Base-by-base conservation (phyloP, 1,140 invertebrate species). In the Mycetomoellerius zeteki region DNA sequence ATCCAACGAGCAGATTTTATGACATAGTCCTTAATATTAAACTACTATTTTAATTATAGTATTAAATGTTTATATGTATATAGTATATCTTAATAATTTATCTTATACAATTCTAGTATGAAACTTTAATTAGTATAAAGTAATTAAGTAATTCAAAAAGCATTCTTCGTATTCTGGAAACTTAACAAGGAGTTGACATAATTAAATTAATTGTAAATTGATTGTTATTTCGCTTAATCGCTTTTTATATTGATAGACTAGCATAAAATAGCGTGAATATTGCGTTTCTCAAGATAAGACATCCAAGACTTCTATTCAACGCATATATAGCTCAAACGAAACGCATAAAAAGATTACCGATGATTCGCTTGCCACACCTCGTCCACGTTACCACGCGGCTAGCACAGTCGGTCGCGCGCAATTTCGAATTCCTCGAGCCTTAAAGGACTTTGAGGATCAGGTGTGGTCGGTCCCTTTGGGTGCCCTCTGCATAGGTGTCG, bases 381-480 rank as follows among this genome's bases (percentile, higher is more conserved):
- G 37, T 27, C 50, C 21, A 19, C 37, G 37, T 33, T 27, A 16
- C 47, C 14, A 72, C 50, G 33, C 50, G 19, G 85, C n/a, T 65
- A 43, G 52, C 56, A 52, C 37, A 24, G 54, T 21, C 10, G 37
- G 27, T 30, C 16, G 60, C 52, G 86, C 87, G 89, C 89, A 92
- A 94, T 92, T 92, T 89, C 60, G 80, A 93, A 94, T 93, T 93
- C 91, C 81, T 73, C 24, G 64, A 33, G 65, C 76, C 88, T 88
- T 86, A 88, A 91, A 86, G 85, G 58, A 72, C 60, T 72, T 64
- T 69, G 37, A 69, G 92, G 90, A 93, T 94, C 92, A 93, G 91
- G 92, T 93, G 94, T 93, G 91, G 91, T 89, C 92, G 91, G 89
- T 76, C 88, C 91, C 92, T 93, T 94, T 93, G 90, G 91, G 86